These are phyloP conservation scores for Nematolebias whitei DNA, from an alignment of 2,113 vertebrate species.

Conservation along the genomic window DNA sequence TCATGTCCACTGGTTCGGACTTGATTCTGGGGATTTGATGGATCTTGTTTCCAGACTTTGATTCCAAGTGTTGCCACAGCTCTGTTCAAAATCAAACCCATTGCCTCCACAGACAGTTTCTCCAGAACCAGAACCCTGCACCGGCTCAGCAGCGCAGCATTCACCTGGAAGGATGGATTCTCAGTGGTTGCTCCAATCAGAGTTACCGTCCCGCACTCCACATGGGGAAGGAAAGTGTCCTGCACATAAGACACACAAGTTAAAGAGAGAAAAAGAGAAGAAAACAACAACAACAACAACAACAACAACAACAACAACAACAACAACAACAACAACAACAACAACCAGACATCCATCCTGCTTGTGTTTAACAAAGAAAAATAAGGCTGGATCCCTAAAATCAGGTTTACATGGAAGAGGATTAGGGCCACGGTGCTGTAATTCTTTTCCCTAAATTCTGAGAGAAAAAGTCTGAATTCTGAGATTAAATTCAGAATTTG, in stretches of 20 bases:
- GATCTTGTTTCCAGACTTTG: constrained; percentile 70
- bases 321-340: too few species aligned
- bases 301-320: too few species aligned
- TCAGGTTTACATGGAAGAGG: too few species aligned
- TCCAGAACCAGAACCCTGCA: constrained; percentile 95
- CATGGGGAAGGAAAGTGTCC: constrained; percentile 96
- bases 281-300: too few species aligned
- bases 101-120: constrained; percentile 87
- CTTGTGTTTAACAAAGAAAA: not conserved
- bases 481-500: too few species aligned
- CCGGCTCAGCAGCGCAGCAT: constrained; percentile 91
- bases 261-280: not conserved
- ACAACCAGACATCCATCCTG: too few species aligned
- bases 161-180: constrained; percentile 98
- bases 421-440: too few species aligned
- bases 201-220: constrained; percentile 94
- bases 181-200: constrained; percentile 97
- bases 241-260: constrained; percentile 51
- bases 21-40: constrained; percentile 63
- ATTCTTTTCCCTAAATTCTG: too few species aligned
- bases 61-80: constrained; percentile 87
- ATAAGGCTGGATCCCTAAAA: not conserved
- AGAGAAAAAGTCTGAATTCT: too few species aligned
- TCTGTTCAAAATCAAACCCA: constrained; percentile 88
- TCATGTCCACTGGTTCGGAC: constrained; percentile 65